phyloP scores from a whole-genome alignment of 1,140 invertebrate species.

The Sarcophaga bullata region DNA sequence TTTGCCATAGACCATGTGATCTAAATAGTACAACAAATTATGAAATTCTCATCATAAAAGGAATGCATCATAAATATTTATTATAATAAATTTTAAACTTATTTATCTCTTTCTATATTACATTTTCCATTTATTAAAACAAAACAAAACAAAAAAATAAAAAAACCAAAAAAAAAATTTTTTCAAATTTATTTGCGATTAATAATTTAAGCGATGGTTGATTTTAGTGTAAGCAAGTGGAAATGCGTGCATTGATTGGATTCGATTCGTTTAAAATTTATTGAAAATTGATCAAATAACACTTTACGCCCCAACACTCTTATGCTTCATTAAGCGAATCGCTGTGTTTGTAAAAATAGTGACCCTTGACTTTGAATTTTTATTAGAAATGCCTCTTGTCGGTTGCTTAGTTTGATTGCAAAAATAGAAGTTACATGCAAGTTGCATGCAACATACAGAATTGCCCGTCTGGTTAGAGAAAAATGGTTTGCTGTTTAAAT shows the following conservation, averaged over 20 bases:
- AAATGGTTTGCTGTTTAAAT: slow-evolving; percentile 4
- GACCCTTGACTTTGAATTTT: slow-evolving; percentile 37
- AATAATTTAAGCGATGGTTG: too few relatives aligned
- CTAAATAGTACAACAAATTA: not conserved
- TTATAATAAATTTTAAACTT: not conserved
- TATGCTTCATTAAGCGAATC: not conserved
- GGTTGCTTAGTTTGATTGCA: slow-evolving; percentile 1
- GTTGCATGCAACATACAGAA: not conserved
- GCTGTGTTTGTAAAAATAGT: slow-evolving; percentile 14
- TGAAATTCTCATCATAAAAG: not conserved
- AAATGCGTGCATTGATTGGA: not conserved
- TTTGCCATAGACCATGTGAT: slow-evolving; percentile 22
- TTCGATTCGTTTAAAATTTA: slow-evolving; percentile 4
- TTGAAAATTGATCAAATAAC: slow-evolving; percentile 37
- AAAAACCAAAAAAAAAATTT: not conserved
- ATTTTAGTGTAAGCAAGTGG: too few relatives aligned
- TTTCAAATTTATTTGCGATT: not conserved
- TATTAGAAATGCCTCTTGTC: slow-evolving; percentile 9
- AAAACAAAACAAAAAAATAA: not conserved
- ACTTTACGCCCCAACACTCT: slow-evolving; percentile 36
- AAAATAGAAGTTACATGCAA: not conserved
- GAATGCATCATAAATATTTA: not conserved
- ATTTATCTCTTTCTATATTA: not conserved
- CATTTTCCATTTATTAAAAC: too few relatives aligned
- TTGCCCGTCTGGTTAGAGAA: not conserved